Base-by-base conservation (phyloP, 1,140 invertebrate genomes). In the Drosophila jambulina region DNA sequence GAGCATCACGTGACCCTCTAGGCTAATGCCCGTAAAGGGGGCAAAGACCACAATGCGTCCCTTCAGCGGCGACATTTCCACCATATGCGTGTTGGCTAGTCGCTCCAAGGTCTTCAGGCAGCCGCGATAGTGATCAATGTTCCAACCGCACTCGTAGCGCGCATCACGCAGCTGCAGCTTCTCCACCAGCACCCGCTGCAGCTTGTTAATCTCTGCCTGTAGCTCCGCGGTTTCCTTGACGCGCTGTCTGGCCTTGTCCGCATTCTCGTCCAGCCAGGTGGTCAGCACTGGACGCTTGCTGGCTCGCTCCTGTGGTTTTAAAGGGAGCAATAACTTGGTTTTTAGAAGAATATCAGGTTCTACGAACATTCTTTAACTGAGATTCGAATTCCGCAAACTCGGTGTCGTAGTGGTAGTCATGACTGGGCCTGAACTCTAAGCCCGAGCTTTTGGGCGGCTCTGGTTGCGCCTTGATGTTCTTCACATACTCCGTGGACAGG, bases 1-100 rank as follows among this genome's bases (percentile, higher is more conserved):
- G 1, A 99, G 94, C 94, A 96, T 96, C 21, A 99, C 95, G 87
- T 97, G 95, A 3, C 97, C 97, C 86, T 98, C 96, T 42, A 98
- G 94, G 91, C 96, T 97, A 7, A 98, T 96, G 17, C 98, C 97
- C 25, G 97, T 98, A 80, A 97, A 96, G 86, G 96, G 96, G 2
- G 97, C 97, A 94, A 98, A 96, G 2, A 98, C 96, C 38, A 98
- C 93, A 27, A 95, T 96, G 71, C 96, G 85, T 94, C 95, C 95
- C 93, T 94, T 95, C 23, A 97, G 93, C 65, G 95, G 93, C n/a
- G 92, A 62, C 95, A 97, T 95, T 61, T 94, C 93, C 48, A 95
- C 93, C 1, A 95, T 93, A 93, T 97, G 96, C 77, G 97, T 96
- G 54, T 94, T 93, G 2, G 95, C 94, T 19, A 98, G 93, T 5